A percentile compares a stretch with the other conserved stretches of the same genome.
These are phyloP conservation scores for Aurelia aurita DNA, from an alignment of 30 jellyfish, hydroid and myxozoan genomes.

Conservation along the genomic window DNA sequence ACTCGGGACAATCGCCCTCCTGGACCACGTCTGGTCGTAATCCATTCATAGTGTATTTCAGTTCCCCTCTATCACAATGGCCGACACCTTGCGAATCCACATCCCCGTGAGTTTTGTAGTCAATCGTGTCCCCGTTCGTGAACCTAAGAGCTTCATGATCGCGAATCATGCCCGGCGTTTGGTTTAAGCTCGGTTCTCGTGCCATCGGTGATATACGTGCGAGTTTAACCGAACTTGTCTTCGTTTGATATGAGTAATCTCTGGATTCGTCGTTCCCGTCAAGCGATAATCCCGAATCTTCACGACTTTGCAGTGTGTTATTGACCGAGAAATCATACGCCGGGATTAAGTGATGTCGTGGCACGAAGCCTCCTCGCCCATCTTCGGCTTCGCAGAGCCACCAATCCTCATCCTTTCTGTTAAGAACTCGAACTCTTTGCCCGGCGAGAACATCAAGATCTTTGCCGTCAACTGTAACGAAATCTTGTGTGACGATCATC, in stretches of 20 bases:
- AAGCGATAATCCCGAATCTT: not conserved
- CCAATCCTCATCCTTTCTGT: conserved; percentile 38
- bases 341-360: conserved; percentile 35
- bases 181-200: conserved; percentile 26
- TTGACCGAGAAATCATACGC: not conserved
- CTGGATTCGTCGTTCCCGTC: not conserved
- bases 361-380: conserved; percentile 74
- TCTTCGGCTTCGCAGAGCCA: conserved; percentile 71
- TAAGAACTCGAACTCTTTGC: conserved; percentile 65
- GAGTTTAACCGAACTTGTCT: conserved; percentile 45
- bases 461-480: conserved; percentile 30
- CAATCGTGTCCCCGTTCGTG: not conserved
- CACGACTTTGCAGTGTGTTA: too few relatives aligned
- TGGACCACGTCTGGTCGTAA: not conserved
- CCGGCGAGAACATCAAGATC: conserved; percentile 64
- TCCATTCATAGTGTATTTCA: not conserved
- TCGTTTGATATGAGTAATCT: conserved; percentile 6
- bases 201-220: conserved; percentile 74
- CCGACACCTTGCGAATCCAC: not conserved
- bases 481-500: conserved; percentile 49
- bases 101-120: not conserved
- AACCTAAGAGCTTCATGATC: not conserved
- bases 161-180: not conserved
- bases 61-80: not conserved
- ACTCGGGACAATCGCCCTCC: conserved; percentile 7